Conservation (phyloP, 2,113 vertebrate species). For the Dromiciops gliroides region DNA sequence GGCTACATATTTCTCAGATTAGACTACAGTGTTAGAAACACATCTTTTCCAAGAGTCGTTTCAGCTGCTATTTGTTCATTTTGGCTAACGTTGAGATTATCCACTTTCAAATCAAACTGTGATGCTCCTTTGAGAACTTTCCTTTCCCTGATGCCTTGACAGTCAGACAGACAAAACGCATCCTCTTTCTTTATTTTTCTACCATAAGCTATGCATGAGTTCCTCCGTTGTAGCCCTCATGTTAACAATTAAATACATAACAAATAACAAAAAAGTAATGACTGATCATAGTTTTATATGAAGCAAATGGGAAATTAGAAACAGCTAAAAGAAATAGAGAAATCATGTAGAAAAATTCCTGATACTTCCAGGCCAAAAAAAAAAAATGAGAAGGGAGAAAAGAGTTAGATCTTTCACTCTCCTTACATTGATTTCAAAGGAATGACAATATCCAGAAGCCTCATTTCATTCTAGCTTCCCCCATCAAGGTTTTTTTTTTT, state of each 20-base stretch:
- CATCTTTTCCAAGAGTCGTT: constrained; percentile 26
- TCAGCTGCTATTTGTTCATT: constrained; percentile 30
- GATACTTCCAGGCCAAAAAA: neutral
- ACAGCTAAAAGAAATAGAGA: neutral
- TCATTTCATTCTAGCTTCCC: neutral
- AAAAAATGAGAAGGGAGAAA: neutral
- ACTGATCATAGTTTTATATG: neutral
- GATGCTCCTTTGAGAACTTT: neutral
- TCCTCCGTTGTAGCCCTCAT: neutral
- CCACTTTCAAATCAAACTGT: neutral
- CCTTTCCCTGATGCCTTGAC: neutral
- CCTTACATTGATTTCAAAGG: neutral
- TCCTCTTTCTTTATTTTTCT: neutral
- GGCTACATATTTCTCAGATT: constrained; percentile 8
- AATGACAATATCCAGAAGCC: neutral
- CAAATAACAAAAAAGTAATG: neutral
- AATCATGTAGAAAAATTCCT: neutral
- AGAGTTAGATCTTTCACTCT: neutral
- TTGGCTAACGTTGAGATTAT: constrained; percentile 42
- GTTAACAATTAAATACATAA: neutral
- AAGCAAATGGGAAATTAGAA: neutral
- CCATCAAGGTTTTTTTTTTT: neutral
- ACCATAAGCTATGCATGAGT: neutral
- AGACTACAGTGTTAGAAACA: constrained; percentile 20
- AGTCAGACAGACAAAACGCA: neutral